Percentiles rank a stretch among this genome's conserved stretches.
These are phyloP conservation scores for Ophthalmolycus amberensis DNA, from an alignment of 2,113 vertebrate genomes.

Conservation along the genomic window DNA sequence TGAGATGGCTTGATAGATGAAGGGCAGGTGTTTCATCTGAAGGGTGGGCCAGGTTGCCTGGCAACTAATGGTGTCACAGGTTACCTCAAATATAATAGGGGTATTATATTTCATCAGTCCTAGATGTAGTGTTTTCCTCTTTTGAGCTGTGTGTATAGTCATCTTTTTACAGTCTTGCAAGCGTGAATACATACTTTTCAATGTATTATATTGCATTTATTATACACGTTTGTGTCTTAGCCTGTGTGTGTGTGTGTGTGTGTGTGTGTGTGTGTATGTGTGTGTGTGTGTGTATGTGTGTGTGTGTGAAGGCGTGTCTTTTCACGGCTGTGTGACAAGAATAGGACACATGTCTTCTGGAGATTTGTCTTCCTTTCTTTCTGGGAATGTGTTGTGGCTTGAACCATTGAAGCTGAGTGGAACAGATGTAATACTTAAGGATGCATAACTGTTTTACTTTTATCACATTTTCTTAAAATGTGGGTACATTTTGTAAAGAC, in stretches of 20 bases:
- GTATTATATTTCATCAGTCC: conserved; percentile 16
- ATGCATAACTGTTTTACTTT: conserved; percentile 3
- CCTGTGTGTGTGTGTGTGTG: not conserved
- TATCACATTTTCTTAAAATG: not conserved
- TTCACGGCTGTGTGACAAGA: not conserved
- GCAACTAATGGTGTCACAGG: conserved; percentile 63
- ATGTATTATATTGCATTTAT: not conserved
- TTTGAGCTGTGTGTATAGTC: conserved; percentile 14
- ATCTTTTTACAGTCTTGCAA: not conserved
- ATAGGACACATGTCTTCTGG: conserved; percentile 3
- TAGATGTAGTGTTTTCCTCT: conserved; percentile 7
- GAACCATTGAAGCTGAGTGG: not conserved
- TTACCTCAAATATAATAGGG: conserved; percentile 33
- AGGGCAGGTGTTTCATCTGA: conserved; percentile 62
- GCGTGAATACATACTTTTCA: not conserved
- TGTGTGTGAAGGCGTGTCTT: not conserved
- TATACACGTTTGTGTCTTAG: conserved; percentile 8
- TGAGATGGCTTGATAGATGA: conserved; percentile 46
- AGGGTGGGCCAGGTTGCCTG: conserved; percentile 51
- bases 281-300: no score
- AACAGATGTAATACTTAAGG: not conserved
- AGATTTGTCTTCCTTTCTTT: not conserved
- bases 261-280: not conserved
- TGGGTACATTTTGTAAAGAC: not conserved
- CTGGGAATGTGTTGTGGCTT: not conserved